A percentile compares a stretch with the other conserved stretches of the same genome.
These are phyloP conservation scores for Nesogale talazaci DNA, from an alignment of 2,113 vertebrate genomes.

Conservation along the genomic window DNA sequence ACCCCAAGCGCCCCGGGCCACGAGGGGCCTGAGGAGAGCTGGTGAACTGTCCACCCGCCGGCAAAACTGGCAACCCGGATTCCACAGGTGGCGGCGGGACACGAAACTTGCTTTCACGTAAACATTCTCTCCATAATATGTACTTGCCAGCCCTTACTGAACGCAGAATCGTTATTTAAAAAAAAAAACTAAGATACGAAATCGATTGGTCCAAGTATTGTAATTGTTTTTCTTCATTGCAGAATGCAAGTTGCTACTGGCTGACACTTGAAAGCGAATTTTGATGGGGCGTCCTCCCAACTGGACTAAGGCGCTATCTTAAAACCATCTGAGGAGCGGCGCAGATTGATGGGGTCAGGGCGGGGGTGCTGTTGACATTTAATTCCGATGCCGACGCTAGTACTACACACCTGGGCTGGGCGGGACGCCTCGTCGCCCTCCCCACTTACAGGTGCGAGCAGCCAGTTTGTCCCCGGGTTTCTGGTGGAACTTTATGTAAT, in stretches of 20 bases:
- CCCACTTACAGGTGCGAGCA: neutral
- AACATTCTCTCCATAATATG: neutral
- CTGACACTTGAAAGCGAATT: neutral
- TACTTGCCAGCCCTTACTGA: neutral
- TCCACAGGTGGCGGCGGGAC: neutral
- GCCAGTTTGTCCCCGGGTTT: neutral
- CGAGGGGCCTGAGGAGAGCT: neutral
- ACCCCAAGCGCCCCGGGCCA: neutral
- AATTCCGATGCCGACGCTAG: neutral
- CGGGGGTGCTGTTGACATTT: neutral
- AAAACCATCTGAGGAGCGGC: neutral
- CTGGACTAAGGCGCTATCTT: neutral
- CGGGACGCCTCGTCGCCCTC: neutral
- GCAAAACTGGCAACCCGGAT: neutral
- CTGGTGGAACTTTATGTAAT: neutral
- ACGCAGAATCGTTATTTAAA: neutral
- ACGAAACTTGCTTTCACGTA: neutral
- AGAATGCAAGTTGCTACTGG: neutral
- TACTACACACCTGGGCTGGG: neutral
- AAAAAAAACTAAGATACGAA: slow-evolving; percentile 58
- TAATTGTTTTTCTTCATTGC: neutral
- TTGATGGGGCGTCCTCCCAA: neutral
- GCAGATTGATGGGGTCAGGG: neutral
- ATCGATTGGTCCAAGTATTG: neutral
- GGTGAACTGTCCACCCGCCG: too few species aligned